Conservation (phyloP, 2,888 invertebrate genomes). For the Pristionchus fissidentatus region DNA sequence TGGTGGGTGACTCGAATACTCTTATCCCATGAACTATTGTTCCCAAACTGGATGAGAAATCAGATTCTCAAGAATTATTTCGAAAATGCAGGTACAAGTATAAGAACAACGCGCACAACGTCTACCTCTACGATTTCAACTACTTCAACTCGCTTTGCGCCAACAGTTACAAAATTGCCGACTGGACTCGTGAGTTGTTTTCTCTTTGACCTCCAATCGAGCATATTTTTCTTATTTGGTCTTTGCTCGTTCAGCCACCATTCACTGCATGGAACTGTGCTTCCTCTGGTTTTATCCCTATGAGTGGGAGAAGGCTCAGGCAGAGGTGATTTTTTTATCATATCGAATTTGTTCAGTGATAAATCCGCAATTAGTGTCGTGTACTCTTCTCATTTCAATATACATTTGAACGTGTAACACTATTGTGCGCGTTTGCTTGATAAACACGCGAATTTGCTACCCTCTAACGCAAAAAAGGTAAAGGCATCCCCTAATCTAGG, state of each 20-base stretch:
- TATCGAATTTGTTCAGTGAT: not conserved
- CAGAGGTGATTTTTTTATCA: not conserved
- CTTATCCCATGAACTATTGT: too few relatives aligned
- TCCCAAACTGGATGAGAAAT: too few relatives aligned
- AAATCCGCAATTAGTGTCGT: too few relatives aligned
- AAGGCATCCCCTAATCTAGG: too few relatives aligned
- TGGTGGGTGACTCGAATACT: too few relatives aligned
- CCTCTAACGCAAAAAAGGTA: too few relatives aligned
- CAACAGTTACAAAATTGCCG: not conserved
- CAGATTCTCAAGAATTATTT: too few relatives aligned
- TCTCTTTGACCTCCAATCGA: not conserved
- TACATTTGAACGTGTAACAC: too few relatives aligned
- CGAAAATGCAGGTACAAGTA: not conserved
- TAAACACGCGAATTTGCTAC: too few relatives aligned
- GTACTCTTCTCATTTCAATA: too few relatives aligned
- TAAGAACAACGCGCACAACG: constrained; percentile 1
- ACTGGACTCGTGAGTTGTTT: not conserved
- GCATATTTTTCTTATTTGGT: not conserved
- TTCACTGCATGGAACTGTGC: not conserved
- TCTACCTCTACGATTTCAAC: constrained; percentile 2
- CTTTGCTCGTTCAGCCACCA: not conserved
- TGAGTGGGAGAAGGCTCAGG: not conserved
- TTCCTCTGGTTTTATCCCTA: constrained; percentile 16
- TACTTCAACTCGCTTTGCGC: not conserved
- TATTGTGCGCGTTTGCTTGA: too few relatives aligned